Evolutionary conservation across 2,113 vertebrate species (phyloP).

Genomic region (Shinisaurus crocodilurus): DNA sequence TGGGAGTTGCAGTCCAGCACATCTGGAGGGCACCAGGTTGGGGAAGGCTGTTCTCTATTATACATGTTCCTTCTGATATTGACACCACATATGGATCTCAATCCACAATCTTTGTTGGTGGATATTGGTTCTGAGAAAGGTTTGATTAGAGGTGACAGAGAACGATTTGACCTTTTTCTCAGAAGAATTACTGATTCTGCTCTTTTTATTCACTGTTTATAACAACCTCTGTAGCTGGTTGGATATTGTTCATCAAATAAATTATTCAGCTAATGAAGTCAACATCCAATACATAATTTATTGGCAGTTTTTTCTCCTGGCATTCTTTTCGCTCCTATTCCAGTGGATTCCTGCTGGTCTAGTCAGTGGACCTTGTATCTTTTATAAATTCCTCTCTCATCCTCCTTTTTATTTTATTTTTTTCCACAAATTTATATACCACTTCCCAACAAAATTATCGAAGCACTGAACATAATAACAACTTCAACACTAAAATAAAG

Average conservation of each 20-base stretch:
- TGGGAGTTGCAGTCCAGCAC: too few species aligned
- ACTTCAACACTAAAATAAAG: too few species aligned
- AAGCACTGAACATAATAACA: too few species aligned
- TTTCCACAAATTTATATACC: too few species aligned
- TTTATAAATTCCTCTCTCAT: not conserved
- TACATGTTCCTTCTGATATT: not conserved
- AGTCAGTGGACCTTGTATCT: not conserved
- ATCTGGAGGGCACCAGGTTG: too few species aligned
- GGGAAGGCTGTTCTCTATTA: too few species aligned
- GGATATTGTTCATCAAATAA: slow-evolving; percentile 4
- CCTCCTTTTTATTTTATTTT: not conserved
- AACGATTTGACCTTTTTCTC: not conserved
- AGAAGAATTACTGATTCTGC: not conserved
- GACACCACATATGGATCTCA: not conserved
- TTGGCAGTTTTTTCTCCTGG: not conserved
- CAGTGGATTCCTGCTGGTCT: not conserved
- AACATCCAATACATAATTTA: not conserved
- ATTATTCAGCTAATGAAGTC: not conserved
- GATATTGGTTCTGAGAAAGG: not conserved
- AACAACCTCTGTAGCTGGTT: not conserved
- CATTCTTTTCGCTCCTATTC: accelerated
- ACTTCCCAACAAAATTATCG: too few species aligned
- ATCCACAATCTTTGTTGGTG: not conserved
- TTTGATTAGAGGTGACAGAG: slow-evolving; percentile 13
- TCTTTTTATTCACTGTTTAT: slow-evolving; percentile 15